Base-by-base conservation (phyloP, 2,888 invertebrate genomes). In the Branchellion lobata region DNA sequence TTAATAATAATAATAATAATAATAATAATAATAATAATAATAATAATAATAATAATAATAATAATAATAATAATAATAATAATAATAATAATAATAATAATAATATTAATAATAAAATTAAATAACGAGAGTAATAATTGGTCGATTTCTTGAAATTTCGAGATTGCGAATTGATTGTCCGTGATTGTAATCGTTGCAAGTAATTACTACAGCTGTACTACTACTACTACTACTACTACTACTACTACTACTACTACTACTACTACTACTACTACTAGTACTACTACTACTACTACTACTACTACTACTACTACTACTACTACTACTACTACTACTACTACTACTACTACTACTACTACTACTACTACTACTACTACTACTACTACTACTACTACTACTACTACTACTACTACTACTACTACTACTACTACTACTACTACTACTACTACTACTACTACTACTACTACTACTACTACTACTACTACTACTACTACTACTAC, bases 21-120 rank as follows among this genome's bases (percentile, higher is more conserved):
- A 11, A 72, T 75, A 14, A 75, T 53, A 18, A 75, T 75, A 18
- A 75, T 75, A 18, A 75, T 51, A 65, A 79, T 57, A 65, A 79
- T 80, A 65, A 79, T 65, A 65, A 79, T 34, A 21, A 79, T 79
- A 65, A 79, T 80, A 33, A 79, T 79, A 27, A 79, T 80, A 68
- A 51, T 68, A 68, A 79, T 80, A 68, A 78, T 69, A 68, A 79
- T 53, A 5, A 68, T 80, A 68, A 80, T 69, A 68, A 80, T 80
- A 68, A 79, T 80, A 68, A 68, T 79, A 34, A 79, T 80, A 68
- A 79, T 68, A 34, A 79, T 69, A 33, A 79, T 79, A 68, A 68
- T 79, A 36, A 75, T 75, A 18, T 14, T 47, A 14, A 47, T 47
- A 14, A 47, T 47, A n/a, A n/a, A n/a, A n/a, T n/a, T n/a, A n/a